Conservation (phyloP, 2,888 invertebrate species). For the Pyrochroa serraticornis region DNA sequence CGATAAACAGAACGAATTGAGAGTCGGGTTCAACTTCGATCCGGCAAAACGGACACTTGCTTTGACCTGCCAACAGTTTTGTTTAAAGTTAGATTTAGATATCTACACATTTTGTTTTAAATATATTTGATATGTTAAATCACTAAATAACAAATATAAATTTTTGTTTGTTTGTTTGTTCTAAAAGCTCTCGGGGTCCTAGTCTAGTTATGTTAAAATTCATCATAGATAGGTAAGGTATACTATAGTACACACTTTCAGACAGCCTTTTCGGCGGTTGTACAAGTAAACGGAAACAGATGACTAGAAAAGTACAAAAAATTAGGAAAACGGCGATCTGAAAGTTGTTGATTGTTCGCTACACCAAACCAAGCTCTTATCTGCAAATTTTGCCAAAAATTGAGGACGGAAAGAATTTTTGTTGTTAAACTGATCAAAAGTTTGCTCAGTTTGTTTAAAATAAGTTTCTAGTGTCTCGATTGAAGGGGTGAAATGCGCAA, state of each 20-base stretch:
- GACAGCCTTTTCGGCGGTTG: too few species aligned
- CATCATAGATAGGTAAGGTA: too few species aligned
- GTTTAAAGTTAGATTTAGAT: constrained; percentile 8
- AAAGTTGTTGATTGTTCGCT: constrained; percentile 21
- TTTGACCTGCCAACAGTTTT: constrained; percentile 9
- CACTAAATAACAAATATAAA: constrained; percentile 8
- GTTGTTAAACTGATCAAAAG: background rate
- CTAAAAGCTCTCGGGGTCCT: constrained; percentile 24
- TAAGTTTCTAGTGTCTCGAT: background rate
- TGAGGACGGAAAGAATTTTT: background rate
- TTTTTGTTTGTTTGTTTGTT: constrained; percentile 8
- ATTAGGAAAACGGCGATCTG: constrained; percentile 14
- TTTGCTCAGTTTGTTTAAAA: background rate
- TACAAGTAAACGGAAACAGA: too few species aligned
- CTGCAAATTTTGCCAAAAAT: constrained; percentile 5
- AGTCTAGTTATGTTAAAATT: background rate
- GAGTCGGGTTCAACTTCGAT: too few species aligned
- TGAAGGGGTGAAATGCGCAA: background rate
- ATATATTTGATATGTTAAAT: constrained; percentile 20
- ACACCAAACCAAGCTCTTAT: constrained; percentile 1
- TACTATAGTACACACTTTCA: too few species aligned
- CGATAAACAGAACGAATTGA: too few species aligned
- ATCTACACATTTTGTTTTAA: constrained; percentile 19
- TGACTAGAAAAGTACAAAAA: background rate
- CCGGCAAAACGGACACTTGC: constrained; percentile 21